Conservation (phyloP, 2,113 vertebrate genomes). For the Grammatotria lemairii region DNA sequence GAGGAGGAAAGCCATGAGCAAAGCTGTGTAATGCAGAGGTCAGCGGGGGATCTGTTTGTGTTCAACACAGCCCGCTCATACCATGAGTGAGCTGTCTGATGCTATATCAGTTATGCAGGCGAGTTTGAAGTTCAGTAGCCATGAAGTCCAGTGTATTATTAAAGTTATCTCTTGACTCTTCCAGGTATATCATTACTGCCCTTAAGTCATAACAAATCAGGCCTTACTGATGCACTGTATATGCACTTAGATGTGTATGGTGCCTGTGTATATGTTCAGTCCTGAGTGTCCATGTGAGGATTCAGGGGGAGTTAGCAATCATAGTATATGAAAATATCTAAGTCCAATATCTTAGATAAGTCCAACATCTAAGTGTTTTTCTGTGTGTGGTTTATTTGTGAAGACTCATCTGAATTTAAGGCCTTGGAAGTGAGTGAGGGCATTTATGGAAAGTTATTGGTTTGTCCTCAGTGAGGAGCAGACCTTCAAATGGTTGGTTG, state of each 20-base stretch:
- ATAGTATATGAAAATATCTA: slow-evolving; percentile 22
- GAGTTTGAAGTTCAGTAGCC: slow-evolving; percentile 3
- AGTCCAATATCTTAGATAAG: not conserved
- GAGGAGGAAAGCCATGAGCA: not conserved
- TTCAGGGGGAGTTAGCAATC: not conserved
- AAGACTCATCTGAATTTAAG: not conserved
- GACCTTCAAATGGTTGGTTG: not conserved
- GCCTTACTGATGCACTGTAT: slow-evolving; percentile 11
- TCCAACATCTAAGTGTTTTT: not conserved
- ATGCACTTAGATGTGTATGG: slow-evolving; percentile 40
- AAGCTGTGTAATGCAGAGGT: not conserved
- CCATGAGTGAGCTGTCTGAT: not conserved
- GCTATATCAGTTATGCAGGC: not conserved
- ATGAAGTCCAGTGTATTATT: slow-evolving; percentile 34
- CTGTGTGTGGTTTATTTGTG: not conserved
- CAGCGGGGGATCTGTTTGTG: slow-evolving; percentile 31
- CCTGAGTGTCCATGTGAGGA: not conserved
- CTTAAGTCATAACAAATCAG: slow-evolving; percentile 38
- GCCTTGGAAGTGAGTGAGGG: not conserved
- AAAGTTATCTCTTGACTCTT: slow-evolving; percentile 40
- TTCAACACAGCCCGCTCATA: slow-evolving; percentile 23
- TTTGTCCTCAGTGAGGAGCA: not conserved
- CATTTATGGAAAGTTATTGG: not conserved
- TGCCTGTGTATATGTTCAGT: slow-evolving; percentile 29
- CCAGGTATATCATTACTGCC: slow-evolving; percentile 54